A percentile compares a stretch with the other conserved stretches of the same genome.
Conservation (phyloP, 2,113 vertebrate species). For the Trematocara unimaculatum region DNA sequence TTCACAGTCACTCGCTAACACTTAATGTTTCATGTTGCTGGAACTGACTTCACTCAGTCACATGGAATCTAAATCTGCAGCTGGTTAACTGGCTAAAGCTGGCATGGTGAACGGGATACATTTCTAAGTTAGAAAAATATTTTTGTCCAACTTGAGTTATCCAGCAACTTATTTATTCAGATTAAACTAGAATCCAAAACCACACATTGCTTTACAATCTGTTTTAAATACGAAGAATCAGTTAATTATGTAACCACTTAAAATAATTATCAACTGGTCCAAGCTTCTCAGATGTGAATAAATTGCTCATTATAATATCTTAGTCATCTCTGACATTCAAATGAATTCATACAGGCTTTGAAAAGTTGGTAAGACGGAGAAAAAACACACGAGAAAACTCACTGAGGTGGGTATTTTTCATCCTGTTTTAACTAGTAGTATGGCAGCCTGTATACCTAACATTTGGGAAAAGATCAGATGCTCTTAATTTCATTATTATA, state of each 20-base stretch:
- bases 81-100: background rate
- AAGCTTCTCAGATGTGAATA: background rate
- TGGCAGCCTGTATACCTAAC: background rate
- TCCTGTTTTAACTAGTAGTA: accelerated
- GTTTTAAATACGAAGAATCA: background rate
- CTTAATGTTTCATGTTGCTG: background rate
- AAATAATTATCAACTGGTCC: background rate
- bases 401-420: background rate
- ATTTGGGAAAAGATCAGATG: accelerated
- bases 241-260: background rate
- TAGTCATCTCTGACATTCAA: background rate
- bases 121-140: background rate
- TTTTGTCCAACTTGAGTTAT: background rate
- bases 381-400: background rate
- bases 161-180: background rate
- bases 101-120: background rate
- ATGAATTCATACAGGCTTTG: background rate
- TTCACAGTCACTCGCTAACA: background rate
- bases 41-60: background rate
- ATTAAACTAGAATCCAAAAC: accelerated
- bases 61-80: background rate
- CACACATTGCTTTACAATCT: background rate
- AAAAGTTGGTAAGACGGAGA: accelerated
- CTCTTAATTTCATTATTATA: background rate
- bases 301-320: background rate